Percentiles rank a stretch among this genome's conserved stretches.
Conservation (phyloP, 23 tunicate species). For the Halocynthia aurantium region DNA sequence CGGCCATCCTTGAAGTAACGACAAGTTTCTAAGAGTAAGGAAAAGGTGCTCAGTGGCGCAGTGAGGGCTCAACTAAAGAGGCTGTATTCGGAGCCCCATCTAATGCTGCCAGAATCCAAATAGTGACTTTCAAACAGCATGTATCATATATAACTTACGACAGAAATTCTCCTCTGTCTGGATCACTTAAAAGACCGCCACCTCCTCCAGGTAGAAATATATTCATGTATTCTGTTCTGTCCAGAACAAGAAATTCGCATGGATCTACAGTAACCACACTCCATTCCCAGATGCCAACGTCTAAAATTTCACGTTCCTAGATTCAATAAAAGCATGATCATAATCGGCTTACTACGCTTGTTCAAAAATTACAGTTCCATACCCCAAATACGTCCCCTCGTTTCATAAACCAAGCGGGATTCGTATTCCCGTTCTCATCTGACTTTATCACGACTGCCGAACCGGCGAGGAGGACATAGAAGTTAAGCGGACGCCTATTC, state of each 20-base stretch:
- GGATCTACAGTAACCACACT: conserved; percentile 63
- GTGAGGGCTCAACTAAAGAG: neutral
- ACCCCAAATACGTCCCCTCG: conserved; percentile 90
- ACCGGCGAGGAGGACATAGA: conserved; percentile 65
- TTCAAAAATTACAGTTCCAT: conserved; percentile 5
- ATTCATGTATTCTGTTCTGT: conserved; percentile 35
- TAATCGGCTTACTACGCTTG: neutral
- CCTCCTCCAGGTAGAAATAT: conserved; percentile 75
- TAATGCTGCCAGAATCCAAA: neutral
- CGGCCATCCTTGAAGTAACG: conserved; percentile 70
- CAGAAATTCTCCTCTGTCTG: conserved; percentile 68
- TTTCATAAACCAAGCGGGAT: conserved; percentile 57
- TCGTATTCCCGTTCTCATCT: conserved; percentile 76
- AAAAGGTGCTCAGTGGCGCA: neutral
- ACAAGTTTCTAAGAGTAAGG: conserved; percentile 36
- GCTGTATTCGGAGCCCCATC: neutral
- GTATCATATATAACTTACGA: conserved; percentile 8
- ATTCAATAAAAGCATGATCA: neutral
- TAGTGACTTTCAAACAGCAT: no score
- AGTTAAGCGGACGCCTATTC: conserved; percentile 50
- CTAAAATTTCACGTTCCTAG: conserved; percentile 69
- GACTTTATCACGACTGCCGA: conserved; percentile 74
- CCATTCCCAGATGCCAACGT: conserved; percentile 63
- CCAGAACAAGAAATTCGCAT: conserved; percentile 68
- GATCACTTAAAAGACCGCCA: conserved; percentile 71